These are phyloP conservation scores for Pocota personata DNA, from an alignment of 2,888 invertebrate genomes.

Conservation along the genomic window DNA sequence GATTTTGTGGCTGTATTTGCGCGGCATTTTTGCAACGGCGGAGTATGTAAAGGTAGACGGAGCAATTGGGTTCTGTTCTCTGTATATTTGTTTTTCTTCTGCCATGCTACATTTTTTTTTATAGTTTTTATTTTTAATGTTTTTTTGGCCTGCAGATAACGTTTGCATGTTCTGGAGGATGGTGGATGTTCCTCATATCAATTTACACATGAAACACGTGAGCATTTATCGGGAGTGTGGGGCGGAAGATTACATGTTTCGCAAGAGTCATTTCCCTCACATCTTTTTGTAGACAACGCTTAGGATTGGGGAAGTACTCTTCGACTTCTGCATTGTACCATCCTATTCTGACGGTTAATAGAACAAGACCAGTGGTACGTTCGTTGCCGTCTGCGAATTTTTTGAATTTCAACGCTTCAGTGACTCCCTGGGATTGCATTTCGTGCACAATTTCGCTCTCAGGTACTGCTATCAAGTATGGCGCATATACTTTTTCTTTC, in stretches of 20 bases:
- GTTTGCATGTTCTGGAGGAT: not conserved
- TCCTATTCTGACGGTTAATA: not conserved
- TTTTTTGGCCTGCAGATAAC: too few species aligned
- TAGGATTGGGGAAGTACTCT: not conserved
- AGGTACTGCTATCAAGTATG: not conserved
- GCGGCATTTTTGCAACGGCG: not conserved
- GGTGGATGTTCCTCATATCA: not conserved
- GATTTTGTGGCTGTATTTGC: too few species aligned
- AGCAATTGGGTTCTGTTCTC: not conserved
- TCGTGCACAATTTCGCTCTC: not conserved
- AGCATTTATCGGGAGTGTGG: not conserved
- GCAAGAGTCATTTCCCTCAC: not conserved
- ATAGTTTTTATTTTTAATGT: too few species aligned
- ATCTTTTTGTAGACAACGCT: not conserved
- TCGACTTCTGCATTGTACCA: not conserved
- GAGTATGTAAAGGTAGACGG: too few species aligned
- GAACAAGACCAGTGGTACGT: not conserved
- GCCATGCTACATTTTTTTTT: too few species aligned
- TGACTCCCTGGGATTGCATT: not conserved
- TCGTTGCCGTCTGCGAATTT: too few species aligned
- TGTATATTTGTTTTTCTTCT: too few species aligned
- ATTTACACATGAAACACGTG: not conserved
- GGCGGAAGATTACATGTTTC: not conserved
- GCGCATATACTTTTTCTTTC: not conserved
- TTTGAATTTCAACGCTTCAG: not conserved